These are phyloP conservation scores for Platycheirus albimanus DNA, from an alignment of 2,888 invertebrate species.

Conservation along the genomic window DNA sequence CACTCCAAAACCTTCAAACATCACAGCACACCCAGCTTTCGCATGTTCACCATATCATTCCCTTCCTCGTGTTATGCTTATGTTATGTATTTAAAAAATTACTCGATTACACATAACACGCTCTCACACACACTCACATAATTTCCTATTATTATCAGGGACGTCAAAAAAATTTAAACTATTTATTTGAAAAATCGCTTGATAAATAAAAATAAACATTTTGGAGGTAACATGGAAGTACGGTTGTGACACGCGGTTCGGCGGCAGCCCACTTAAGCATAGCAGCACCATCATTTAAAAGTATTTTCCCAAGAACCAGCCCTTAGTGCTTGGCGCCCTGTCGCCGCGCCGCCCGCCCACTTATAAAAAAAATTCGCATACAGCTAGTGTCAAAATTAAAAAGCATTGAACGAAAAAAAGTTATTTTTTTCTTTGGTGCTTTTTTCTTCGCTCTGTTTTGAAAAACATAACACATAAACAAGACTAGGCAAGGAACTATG, in stretches of 20 bases:
- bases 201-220: constrained; percentile 70
- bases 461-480: no score
- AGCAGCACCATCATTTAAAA: constrained; percentile 52
- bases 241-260: constrained; percentile 43
- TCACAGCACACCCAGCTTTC: no score
- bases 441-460: constrained; percentile 40
- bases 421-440: constrained; percentile 64
- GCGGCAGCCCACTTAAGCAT: constrained; percentile 49
- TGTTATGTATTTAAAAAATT: constrained; percentile 76
- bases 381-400: constrained; percentile 73
- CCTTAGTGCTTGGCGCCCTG: constrained; percentile 72
- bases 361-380: constrained; percentile 58
- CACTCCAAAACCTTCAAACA: no score
- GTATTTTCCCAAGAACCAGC: constrained; percentile 70
- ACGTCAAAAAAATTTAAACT: constrained; percentile 72
- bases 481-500: constrained; percentile 32
- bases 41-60: constrained; percentile 2
- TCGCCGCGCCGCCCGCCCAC: constrained; percentile 72
- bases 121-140: constrained; percentile 62
- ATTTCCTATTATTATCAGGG: constrained; percentile 74
- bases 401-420: constrained; percentile 66
- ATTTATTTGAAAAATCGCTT: constrained; percentile 65
- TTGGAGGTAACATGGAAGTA: constrained; percentile 58
- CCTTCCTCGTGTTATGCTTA: neutral
- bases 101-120: constrained; percentile 75